Conservation (phyloP, 2,888 invertebrate genomes). For the Dioctria rufipes region DNA sequence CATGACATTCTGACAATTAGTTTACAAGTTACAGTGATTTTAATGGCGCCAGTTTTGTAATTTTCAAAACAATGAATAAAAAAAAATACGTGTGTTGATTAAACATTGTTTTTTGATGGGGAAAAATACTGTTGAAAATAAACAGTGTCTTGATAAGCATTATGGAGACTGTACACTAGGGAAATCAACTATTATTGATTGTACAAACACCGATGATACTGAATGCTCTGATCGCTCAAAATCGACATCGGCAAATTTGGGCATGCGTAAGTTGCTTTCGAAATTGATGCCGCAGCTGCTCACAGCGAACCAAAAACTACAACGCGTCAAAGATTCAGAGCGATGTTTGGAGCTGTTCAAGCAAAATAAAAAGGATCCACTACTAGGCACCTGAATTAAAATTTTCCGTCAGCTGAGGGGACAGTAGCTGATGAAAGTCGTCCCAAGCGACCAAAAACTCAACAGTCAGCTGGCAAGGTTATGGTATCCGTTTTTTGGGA, state of each 20-base stretch:
- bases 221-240: slow-evolving; percentile 55
- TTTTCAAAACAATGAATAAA: slow-evolving; percentile 24
- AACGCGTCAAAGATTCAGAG: slow-evolving; percentile 54
- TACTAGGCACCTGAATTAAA: slow-evolving; percentile 65
- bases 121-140: slow-evolving; percentile 50
- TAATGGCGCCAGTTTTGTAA: slow-evolving; percentile 12
- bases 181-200: slow-evolving; percentile 56
- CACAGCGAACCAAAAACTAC: background rate
- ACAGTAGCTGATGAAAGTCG: slow-evolving; percentile 49
- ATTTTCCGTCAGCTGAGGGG: slow-evolving; percentile 55
- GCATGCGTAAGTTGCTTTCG: background rate
- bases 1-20: background rate
- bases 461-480: slow-evolving; percentile 62
- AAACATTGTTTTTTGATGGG: slow-evolving; percentile 59
- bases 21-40: slow-evolving; percentile 29
- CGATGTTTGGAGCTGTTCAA: slow-evolving; percentile 64
- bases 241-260: too few species aligned
- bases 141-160: slow-evolving; percentile 57
- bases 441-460: slow-evolving; percentile 62
- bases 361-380: slow-evolving; percentile 64
- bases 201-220: slow-evolving; percentile 29
- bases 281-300: background rate
- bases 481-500: slow-evolving; percentile 65
- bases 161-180: slow-evolving; percentile 59
- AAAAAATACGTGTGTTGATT: slow-evolving; percentile 54